Base-by-base conservation (phyloP, 2,797 vertebrate genomes). In the Simalia tracyae region DNA sequence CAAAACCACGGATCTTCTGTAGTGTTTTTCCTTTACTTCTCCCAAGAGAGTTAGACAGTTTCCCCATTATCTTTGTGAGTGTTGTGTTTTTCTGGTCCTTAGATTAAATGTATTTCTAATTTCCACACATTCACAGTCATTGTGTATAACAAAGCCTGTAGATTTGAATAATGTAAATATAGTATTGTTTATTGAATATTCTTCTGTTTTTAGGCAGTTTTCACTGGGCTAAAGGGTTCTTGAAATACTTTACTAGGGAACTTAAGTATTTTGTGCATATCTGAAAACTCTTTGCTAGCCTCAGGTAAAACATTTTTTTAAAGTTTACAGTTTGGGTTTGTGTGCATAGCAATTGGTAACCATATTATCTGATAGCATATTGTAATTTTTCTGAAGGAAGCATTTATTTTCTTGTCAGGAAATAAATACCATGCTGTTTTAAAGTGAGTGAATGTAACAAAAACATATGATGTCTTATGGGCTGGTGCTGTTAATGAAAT, bases 391-490 rank as follows among this genome's bases (percentile, higher is more conserved):
- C 26, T 4, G 11, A 19, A 87, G 87, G 84, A 84, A 0, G 57
- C 14, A 2, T 86, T 0, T 26, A 3, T 91, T 88, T 15, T 1
- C 66, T 90, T 91, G 60, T 93, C 56, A 76, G 66, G 64, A 94
- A 90, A 50, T 42, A 93, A 84, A 89, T 86, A 26, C 54, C 57
- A 84, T 46, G 26, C 59, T 92, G 81, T 17, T 50, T n/a, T 56
- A 89, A 76, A 59, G 36, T 54, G 50, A 76, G 68, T 76, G n/a
- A 17, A 0, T 0, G 22, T 90, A 89, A 88, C 3, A 92, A 93
- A 86, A 90, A 63, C 26, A 5, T 1, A 2, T 0, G 17, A 64
- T 87, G 17, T 17, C 11, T 15, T 14, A n/a, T 81, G 72, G 57
- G n/a, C 36, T 84, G 57, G 26, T 10, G 57, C 64, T 87, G 89